Evolutionary conservation across 2,113 vertebrate genomes (phyloP), one percentile per base, ranked within the genome.

Genomic region (Silurus glanis): DNA sequence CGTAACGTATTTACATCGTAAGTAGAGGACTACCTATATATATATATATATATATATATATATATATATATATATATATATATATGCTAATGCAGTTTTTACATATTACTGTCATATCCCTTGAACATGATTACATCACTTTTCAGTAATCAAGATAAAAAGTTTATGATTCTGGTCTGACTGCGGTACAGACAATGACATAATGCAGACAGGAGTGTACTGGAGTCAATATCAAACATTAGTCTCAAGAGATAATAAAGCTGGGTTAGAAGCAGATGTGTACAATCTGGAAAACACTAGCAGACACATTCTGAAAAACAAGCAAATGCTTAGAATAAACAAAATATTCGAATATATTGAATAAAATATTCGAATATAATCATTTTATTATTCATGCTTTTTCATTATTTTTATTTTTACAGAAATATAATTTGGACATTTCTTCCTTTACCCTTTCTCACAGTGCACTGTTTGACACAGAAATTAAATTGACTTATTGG

Each of bases 161-260:
- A 59, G 78, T 59, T 80, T 59, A 80, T 21, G 56, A 59, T 80
- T 45, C 59, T 59, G 19, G 56, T 12, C 78, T 21, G 78, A 80
- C 28, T 56, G 56, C 28, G 9, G 25, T 59, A 37, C 16, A 61
- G 78, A 61, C 5, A 5, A 80, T 80, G 78, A 80, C 78, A 47
- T 61, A 61, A 80, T 61, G 16, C 78, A 61, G 78, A 80, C 56
- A 80, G 17, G 56, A 59, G 55, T 59, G 17, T 59, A 45, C 78
- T 45, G 59, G n/a, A 80, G 28, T 80, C 78, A 80, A 80, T 61
- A 23, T 3, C 16, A 80, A 61, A 80, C 16, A 80, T 61, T 45
- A 59, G 78, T 80, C 56, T 45, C 78, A 61, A 59, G 78, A 61
- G 56, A 13, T 13, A 49, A 80, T 61, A 12, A 59, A 61, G 13